A percentile compares a stretch with the other conserved stretches of the same genome.
phyloP scores from a whole-genome alignment of 1,140 invertebrate genomes.

The Lanistes nyassanus region DNA sequence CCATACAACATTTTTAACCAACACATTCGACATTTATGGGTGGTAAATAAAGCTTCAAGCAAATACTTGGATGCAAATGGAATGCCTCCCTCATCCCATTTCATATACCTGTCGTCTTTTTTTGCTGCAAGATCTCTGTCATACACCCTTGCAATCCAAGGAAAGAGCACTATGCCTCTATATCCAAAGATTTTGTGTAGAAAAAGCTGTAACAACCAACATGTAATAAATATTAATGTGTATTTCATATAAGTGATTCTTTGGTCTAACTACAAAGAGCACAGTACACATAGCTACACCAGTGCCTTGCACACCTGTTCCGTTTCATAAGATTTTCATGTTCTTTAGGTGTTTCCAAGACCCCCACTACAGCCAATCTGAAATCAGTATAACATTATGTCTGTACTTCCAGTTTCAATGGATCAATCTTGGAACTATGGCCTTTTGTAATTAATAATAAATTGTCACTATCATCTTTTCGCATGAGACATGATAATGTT shows the following conservation, averaged over 20 bases:
- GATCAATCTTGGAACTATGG: no score
- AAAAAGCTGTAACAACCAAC: constrained; percentile 74
- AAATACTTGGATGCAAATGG: no score
- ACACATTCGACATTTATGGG: no score
- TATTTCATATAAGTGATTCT: background rate
- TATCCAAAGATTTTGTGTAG: constrained; percentile 96
- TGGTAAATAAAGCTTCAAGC: no score
- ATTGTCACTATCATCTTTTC: no score
- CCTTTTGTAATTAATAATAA: no score
- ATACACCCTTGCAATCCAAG: constrained; percentile 93
- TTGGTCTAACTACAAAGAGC: background rate
- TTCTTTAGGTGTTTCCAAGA: constrained; percentile 83
- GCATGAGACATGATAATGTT: no score
- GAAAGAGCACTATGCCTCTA: constrained; percentile 93
- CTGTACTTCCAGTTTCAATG: no score
- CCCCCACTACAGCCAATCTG: no score
- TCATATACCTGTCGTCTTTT: constrained; percentile 41
- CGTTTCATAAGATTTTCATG: constrained; percentile 88
- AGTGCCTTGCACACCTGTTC: constrained; percentile 73
- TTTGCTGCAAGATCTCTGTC: constrained; percentile 84
- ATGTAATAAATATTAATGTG: background rate
- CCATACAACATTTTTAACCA: no score
- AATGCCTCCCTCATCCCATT: no score
- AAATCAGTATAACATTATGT: no score
- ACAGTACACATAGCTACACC: background rate